These are phyloP conservation scores for Acipenser transmontanus DNA, from an alignment of 2,797 vertebrate genomes.

Conservation along the genomic window DNA sequence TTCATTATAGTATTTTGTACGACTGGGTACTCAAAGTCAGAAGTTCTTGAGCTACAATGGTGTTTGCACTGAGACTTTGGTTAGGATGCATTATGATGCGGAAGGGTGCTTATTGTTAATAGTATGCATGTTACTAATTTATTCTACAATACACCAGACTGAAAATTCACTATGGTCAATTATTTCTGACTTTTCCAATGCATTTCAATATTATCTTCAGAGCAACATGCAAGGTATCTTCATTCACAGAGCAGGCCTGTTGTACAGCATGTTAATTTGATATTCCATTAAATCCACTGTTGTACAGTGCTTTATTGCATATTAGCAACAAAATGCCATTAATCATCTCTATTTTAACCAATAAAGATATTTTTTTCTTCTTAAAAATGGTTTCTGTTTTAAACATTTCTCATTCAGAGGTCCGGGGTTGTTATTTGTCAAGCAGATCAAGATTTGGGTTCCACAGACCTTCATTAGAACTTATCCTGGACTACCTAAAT, in stretches of 20 bases:
- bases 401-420: constrained; percentile 18
- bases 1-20: constrained; percentile 40
- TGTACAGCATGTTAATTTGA: constrained; percentile 60
- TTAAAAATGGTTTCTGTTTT: constrained; percentile 10
- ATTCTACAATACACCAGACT: constrained; percentile 70
- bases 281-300: constrained; percentile 81
- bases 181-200: constrained; percentile 29
- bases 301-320: constrained; percentile 74
- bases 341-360: constrained; percentile 86
- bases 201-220: constrained; percentile 28
- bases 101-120: constrained; percentile 62
- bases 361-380: constrained; percentile 91
- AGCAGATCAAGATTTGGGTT: too few species aligned
- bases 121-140: constrained; percentile 89
- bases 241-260: constrained; percentile 41
- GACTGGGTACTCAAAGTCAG: constrained; percentile 48
- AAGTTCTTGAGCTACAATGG: constrained; percentile 73
- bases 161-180: constrained; percentile 38
- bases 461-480: too few species aligned
- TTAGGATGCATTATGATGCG: constrained; percentile 72
- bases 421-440: constrained; percentile 11
- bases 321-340: constrained; percentile 61
- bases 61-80: constrained; percentile 89
- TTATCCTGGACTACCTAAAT: too few species aligned
- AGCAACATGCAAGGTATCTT: constrained; percentile 29